Base-by-base conservation (phyloP, 2,113 vertebrate species). In the Clupea harengus region DNA sequence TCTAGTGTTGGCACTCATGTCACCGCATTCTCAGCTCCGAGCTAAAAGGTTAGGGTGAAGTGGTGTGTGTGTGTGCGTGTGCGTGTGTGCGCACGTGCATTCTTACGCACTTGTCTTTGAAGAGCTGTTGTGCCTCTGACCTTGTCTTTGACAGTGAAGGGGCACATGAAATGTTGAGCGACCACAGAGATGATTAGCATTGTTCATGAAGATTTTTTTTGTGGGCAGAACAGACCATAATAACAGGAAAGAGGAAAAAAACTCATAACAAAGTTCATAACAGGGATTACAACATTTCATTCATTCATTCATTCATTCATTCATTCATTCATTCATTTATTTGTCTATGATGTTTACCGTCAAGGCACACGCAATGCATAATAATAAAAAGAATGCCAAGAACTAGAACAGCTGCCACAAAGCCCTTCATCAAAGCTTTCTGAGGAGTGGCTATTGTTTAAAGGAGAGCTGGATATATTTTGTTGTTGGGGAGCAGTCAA, bases 121-220 rank as follows among this genome's bases (percentile, higher is more conserved):
- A 89, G 89, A 85, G 89, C 87, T 85, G 83, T 82, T 89, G 82
- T 91, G 84, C 17, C 82, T 93, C 85, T 90, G 86, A 91, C 87
- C 84, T 84, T 22, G 39, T 82, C 32, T 88, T 84, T 90, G 82
- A 87, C 87, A 90, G 54, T 46, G 67, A 83, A 81, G 75, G 87
- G 88, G 72, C 82, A 45, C 81, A 88, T 89, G 78, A 84, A 39
- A 83, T 81, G 87, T 45, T 87, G 7, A 85, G 52, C 87, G 90
- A 82, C 81, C 32, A 32, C 11, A 13, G 72, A 78, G 72, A 78
- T 78, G 72, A 78, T 78, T 44, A 78, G 32, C 72, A 78, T 78
- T 28, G 67, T 75, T 75, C 67, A 75, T 28, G 25, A 75, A 32
- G 25, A 32, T 4, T 10, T 39, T 75, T 75, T 75, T 18, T 32